Evolutionary conservation across 1,140 invertebrate genomes (phyloP).

Genomic region (Hesperophylax magnus): DNA sequence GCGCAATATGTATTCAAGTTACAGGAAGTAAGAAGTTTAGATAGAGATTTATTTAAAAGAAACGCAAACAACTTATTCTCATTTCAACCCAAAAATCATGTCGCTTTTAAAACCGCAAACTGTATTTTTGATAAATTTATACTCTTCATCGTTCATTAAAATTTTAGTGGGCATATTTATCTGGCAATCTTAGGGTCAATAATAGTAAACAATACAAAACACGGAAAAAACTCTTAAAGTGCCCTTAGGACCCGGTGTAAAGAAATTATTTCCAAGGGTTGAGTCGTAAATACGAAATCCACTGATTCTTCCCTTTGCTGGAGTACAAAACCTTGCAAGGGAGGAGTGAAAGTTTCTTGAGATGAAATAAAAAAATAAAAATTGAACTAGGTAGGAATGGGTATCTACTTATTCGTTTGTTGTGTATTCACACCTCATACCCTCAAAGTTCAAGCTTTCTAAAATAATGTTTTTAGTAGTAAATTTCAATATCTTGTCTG

Average conservation of each 20-base stretch:
- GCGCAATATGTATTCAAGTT: neutral
- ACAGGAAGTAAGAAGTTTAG: too few relatives aligned
- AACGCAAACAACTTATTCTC: too few relatives aligned
- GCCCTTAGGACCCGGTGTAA: constrained; percentile 2
- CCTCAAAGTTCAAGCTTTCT: too few relatives aligned
- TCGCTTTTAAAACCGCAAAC: neutral
- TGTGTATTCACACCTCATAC: too few relatives aligned
- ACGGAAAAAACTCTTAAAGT: constrained; percentile 1
- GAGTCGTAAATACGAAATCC: constrained; percentile 27
- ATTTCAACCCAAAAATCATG: too few relatives aligned
- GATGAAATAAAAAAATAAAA: neutral
- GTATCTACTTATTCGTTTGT: too few relatives aligned
- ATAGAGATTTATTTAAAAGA: too few relatives aligned
- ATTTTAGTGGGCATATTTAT: constrained; percentile 25
- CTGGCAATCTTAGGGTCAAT: constrained; percentile 13
- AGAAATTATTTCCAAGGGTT: constrained; percentile 11
- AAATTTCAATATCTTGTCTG: too few relatives aligned
- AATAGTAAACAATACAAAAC: constrained; percentile 25
- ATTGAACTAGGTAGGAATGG: too few relatives aligned
- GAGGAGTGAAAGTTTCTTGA: neutral
- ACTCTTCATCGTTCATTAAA: neutral
- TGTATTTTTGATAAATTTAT: neutral
- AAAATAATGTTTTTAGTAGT: too few relatives aligned
- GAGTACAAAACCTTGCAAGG: neutral
- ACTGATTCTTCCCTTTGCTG: neutral